Evolutionary conservation across 2,797 vertebrate species (phyloP).

Genomic region (Cuniculus paca): DNA sequence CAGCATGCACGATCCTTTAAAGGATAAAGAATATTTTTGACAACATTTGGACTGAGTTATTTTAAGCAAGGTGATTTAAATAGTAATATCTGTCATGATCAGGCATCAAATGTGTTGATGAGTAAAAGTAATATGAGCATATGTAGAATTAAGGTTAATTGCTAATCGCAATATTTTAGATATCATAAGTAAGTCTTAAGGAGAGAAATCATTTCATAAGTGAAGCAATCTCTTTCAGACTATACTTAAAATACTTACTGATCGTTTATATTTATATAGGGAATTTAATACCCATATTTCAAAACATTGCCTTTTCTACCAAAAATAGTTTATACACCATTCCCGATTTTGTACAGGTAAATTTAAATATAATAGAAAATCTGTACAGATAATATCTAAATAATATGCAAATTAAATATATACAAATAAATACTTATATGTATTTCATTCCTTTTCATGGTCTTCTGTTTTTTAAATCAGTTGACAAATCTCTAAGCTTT

Average conservation of each 20-base stretch:
- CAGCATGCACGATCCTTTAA: slow-evolving; percentile 52
- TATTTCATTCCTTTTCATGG: background rate
- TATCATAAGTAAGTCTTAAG: background rate
- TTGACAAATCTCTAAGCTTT: slow-evolving; percentile 19
- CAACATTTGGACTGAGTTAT: slow-evolving; percentile 8
- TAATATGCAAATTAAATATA: background rate
- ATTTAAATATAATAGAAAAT: slow-evolving; percentile 3
- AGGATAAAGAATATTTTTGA: slow-evolving; percentile 37
- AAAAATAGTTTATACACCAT: background rate
- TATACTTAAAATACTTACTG: background rate
- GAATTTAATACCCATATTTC: background rate
- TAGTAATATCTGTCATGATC: slow-evolving; percentile 61
- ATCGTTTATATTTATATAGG: background rate
- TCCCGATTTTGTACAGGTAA: background rate
- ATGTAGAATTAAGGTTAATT: background rate
- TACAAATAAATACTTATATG: background rate
- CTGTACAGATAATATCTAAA: background rate
- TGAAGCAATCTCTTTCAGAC: background rate
- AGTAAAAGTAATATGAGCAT: slow-evolving; percentile 15
- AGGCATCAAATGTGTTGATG: background rate
- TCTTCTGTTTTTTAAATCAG: background rate
- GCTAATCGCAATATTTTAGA: background rate
- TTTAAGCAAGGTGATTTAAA: slow-evolving; percentile 65
- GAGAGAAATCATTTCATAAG: background rate
- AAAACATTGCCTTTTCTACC: background rate